Percentiles rank a stretch among this genome's conserved stretches.
These are phyloP conservation scores for Eulithis testata DNA, from an alignment of 2,888 invertebrate genomes.

Conservation along the genomic window DNA sequence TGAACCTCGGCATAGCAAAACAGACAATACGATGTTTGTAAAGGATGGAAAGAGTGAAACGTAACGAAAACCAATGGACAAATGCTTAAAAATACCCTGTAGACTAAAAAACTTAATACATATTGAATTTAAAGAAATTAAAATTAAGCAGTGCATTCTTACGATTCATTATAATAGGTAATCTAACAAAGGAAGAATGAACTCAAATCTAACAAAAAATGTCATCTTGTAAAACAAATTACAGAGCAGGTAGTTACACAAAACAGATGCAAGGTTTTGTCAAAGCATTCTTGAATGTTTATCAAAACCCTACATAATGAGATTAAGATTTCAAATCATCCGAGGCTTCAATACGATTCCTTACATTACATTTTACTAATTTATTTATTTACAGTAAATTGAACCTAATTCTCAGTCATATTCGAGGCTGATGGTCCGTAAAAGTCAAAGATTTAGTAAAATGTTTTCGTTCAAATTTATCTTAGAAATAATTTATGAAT, in stretches of 20 bases:
- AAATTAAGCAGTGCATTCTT: slow-evolving; percentile 32
- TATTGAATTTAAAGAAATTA: slow-evolving; percentile 31
- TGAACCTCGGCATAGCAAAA: slow-evolving; percentile 47
- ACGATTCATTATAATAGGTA: slow-evolving; percentile 24
- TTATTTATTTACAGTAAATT: slow-evolving; percentile 75
- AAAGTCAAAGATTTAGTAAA: slow-evolving; percentile 34
- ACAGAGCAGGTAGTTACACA: slow-evolving; percentile 16
- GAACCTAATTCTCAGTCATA: slow-evolving; percentile 82
- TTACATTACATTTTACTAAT: slow-evolving; percentile 55
- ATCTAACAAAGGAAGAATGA: slow-evolving; percentile 25
- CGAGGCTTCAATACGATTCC: slow-evolving; percentile 52
- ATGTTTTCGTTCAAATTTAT: slow-evolving; percentile 31
- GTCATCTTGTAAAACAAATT: slow-evolving; percentile 24
- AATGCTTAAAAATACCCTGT: slow-evolving; percentile 69
- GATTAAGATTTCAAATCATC: slow-evolving; percentile 54
- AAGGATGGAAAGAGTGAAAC: slow-evolving; percentile 36
- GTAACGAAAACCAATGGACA: slow-evolving; percentile 41
- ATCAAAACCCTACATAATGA: slow-evolving; percentile 45
- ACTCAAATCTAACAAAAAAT: slow-evolving; percentile 28
- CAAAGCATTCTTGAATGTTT: slow-evolving; percentile 38
- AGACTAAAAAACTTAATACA: slow-evolving; percentile 54
- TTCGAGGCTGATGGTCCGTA: slow-evolving; percentile 63
- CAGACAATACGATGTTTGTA: slow-evolving; percentile 31
- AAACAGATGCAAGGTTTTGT: slow-evolving; percentile 40
- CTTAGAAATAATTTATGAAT: slow-evolving; percentile 37